These are phyloP conservation scores for Plebejus anna DNA, from an alignment of 2,888 invertebrate genomes.

Conservation along the genomic window DNA sequence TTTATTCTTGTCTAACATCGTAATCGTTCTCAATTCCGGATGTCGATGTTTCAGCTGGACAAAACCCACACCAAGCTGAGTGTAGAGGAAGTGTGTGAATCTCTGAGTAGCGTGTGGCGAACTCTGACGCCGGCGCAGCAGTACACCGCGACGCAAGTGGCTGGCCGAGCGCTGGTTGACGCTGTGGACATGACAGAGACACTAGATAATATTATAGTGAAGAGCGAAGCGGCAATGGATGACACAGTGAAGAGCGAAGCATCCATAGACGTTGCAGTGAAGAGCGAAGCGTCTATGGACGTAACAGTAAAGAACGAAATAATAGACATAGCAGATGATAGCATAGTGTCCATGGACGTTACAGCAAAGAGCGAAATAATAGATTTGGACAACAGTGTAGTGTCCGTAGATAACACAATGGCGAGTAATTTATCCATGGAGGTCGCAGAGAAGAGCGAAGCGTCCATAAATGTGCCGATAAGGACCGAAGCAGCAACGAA, in stretches of 20 bases:
- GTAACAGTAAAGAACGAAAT: background rate
- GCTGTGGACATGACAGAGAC: background rate
- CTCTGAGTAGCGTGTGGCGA: background rate
- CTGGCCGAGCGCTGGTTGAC: background rate
- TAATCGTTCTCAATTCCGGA: background rate
- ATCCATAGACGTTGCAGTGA: background rate
- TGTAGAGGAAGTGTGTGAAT: background rate
- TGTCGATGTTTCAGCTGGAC: background rate
- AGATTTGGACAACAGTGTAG: background rate
- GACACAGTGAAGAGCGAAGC: background rate
- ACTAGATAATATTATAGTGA: background rate
- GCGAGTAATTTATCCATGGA: background rate
- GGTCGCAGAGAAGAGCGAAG: background rate
- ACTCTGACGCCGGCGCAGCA: background rate
- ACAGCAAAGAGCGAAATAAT: background rate
- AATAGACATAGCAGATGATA: background rate
- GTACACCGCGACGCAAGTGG: background rate
- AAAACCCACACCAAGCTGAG: background rate
- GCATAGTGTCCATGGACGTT: background rate
- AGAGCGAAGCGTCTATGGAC: background rate
- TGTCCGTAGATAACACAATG: background rate
- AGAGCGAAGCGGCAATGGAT: background rate
- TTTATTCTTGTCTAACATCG: background rate
- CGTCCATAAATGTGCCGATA: background rate
- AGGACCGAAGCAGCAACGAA: background rate